Percentiles rank a stretch among this genome's conserved stretches.
phyloP scores from a whole-genome alignment of 2,888 invertebrate genomes.

The Penaeus monodon region DNA sequence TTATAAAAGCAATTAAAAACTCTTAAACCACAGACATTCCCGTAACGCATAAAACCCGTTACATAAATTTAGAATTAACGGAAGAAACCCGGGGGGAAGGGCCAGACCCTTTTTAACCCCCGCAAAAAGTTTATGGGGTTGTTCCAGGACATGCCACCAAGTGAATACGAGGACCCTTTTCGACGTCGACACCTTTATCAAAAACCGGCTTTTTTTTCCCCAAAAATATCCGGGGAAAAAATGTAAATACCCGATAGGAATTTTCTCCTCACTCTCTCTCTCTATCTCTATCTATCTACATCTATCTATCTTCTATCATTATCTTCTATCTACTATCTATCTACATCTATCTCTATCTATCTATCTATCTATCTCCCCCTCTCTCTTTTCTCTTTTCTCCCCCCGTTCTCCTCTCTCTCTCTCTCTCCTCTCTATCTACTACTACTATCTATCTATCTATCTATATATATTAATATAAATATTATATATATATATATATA shows the following conservation, averaged over 20 bases:
- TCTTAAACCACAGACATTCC: too few species aligned
- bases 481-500: too few species aligned
- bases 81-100: neutral
- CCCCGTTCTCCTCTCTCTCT: neutral
- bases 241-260: conserved; percentile 23
- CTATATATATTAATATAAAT: too few species aligned
- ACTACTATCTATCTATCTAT: too few species aligned
- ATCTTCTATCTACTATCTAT: conserved; percentile 2
- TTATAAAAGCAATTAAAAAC: too few species aligned
- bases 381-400: neutral
- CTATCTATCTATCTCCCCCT: conserved; percentile 12
- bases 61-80: too few species aligned
- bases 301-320: neutral
- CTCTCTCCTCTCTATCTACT: too few species aligned
- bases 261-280: conserved; percentile 7
- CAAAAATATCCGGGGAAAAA: conserved; percentile 51
- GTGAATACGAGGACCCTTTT: conserved; percentile 53
- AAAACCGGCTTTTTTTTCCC: conserved; percentile 48
- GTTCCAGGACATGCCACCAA: conserved; percentile 8
- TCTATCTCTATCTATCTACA: neutral
- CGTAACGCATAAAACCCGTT: too few species aligned
- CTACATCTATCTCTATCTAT: conserved; percentile 8
- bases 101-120: neutral
- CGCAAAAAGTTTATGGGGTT: conserved; percentile 19
- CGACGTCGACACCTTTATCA: conserved; percentile 51